Base-by-base conservation (phyloP, 2,113 vertebrate genomes). In the Opisthocomus hoazin region DNA sequence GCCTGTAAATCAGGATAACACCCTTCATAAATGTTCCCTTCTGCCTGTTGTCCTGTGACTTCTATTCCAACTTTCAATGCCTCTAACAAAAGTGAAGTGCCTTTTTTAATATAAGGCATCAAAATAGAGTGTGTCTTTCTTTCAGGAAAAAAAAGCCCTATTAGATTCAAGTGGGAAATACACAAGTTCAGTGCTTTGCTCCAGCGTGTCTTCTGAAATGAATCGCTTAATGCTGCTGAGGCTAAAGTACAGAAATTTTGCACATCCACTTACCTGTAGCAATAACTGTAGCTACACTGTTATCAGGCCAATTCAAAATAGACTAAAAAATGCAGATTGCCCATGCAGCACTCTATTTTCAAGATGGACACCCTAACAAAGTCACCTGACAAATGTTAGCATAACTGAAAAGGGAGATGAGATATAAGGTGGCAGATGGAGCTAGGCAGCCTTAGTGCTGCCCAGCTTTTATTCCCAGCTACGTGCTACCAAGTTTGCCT, bases 31-130 rank as follows among this genome's bases (percentile, higher is more conserved):
- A 51, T 15, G 2, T n/a, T 73, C 12, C 32, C 5, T 69, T 82
- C 32, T 0, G 0, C 4, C 7, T 19, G 3, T 19, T 39, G 27
- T 68, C 39, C 43, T 36, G 34, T 41, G 26, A 57, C 13, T 82
- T 83, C 20, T 53, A 5, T 26, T 68, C 24, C 57, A 71, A 46
- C 5, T 85, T 82, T 50, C 53, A 56, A 3, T 15, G 26, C 18
- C 20, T 60, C 30, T 46, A 68, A 68, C 19, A 71, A 37, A 93
- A 71, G 6, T 5, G 6, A 87, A 89, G 29, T 29, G 5, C 3
- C 6, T 87, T 78, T 65, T 76, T 58, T 0, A 0, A 6, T 48
- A 60, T 36, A 34, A 43, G 46, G 17, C 12, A 81, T 58, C 7
- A 66, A 91, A 93, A 84, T 27, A 39, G 2, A 15, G 4, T 5